phyloP scores from a whole-genome alignment of 2,888 invertebrate genomes.

The Drosophila setosimentum region DNA sequence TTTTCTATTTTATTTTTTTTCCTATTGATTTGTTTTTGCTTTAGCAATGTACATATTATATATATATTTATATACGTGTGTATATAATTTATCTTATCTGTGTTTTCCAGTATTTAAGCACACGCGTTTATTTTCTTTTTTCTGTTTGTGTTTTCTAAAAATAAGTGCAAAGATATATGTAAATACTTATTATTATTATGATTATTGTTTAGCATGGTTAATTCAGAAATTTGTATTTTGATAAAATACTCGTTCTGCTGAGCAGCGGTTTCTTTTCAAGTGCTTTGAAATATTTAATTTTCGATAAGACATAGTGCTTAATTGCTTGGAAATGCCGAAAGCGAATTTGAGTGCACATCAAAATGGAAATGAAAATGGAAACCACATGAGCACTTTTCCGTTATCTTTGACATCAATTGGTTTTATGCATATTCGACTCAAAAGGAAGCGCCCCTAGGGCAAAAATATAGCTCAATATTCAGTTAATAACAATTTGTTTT shows the following conservation, averaged over 20 bases:
- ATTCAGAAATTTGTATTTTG: slow-evolving; percentile 33
- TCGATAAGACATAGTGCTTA: slow-evolving; percentile 45
- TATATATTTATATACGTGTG: slow-evolving; percentile 40
- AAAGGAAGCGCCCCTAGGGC: not conserved
- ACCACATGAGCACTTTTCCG: slow-evolving; percentile 15
- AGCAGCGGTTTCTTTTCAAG: slow-evolving; percentile 13
- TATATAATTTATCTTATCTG: slow-evolving; percentile 73
- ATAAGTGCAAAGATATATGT: slow-evolving; percentile 29
- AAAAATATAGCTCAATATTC: not conserved
- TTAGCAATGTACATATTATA: slow-evolving; percentile 43
- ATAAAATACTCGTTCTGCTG: slow-evolving; percentile 13
- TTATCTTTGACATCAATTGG: slow-evolving; percentile 1
- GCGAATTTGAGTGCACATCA: slow-evolving; percentile 11
- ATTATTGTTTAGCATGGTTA: slow-evolving; percentile 43
- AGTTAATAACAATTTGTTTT: not conserved
- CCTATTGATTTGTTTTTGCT: slow-evolving; percentile 49
- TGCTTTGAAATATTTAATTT: slow-evolving; percentile 46
- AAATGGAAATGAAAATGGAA: slow-evolving; percentile 8
- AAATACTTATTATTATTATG: slow-evolving; percentile 30
- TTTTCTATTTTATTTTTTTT: slow-evolving; percentile 11
- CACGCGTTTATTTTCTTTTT: slow-evolving; percentile 52
- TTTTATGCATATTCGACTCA: not conserved
- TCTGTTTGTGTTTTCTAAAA: slow-evolving; percentile 57
- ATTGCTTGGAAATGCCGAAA: slow-evolving; percentile 62
- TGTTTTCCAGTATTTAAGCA: slow-evolving; percentile 76